Conservation (phyloP, 2,113 vertebrate genomes). For the Ploceus nigricollis region DNA sequence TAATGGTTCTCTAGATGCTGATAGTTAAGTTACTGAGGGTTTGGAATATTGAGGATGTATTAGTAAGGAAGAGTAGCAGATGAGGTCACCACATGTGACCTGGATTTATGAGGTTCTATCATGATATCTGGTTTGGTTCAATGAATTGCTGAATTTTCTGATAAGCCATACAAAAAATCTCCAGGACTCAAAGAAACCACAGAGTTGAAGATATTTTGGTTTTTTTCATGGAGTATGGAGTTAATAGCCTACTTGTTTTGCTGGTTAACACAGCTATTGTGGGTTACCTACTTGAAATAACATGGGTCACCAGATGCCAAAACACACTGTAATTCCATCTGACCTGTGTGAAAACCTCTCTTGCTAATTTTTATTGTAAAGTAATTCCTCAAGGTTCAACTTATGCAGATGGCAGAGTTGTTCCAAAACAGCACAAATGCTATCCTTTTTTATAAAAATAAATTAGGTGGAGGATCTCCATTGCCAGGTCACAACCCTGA, state of each 20-base stretch:
- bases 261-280: not conserved
- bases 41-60: not conserved
- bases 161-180: accelerated
- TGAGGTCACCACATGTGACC: not conserved
- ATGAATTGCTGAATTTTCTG: not conserved
- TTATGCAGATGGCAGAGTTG: not conserved
- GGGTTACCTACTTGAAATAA: not conserved
- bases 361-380: not conserved
- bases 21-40: not conserved
- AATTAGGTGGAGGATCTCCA: not conserved
- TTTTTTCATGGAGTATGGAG: accelerated
- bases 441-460: accelerated
- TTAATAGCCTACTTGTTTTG: not conserved
- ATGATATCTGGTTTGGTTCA: not conserved
- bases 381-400: not conserved
- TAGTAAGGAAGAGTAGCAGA: not conserved
- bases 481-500: accelerated
- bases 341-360: not conserved
- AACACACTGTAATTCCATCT: accelerated
- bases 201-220: accelerated
- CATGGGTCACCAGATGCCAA: not conserved
- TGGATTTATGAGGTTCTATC: not conserved
- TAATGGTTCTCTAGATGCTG: not conserved
- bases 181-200: not conserved
- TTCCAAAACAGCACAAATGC: not conserved